Percentiles rank a stretch among this genome's conserved stretches.
phyloP scores from a whole-genome alignment of 2,797 vertebrate genomes.

The Microctenopoma stevenorrisi region DNA sequence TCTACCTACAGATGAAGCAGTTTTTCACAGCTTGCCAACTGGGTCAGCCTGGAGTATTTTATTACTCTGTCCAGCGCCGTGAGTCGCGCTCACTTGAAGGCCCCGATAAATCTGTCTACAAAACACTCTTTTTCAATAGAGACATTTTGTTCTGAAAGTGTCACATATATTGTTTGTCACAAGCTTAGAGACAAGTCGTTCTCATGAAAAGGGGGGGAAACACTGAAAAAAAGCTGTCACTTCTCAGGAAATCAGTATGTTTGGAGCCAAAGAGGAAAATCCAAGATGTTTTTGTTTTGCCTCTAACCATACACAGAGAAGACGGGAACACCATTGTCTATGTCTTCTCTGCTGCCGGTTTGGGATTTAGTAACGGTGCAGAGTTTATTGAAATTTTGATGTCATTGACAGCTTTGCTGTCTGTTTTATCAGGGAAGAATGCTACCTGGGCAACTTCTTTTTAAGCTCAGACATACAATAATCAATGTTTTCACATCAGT shows the following conservation, averaged over 20 bases:
- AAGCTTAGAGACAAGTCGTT: slow-evolving; percentile 34
- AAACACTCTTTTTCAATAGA: slow-evolving; percentile 44
- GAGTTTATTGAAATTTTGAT: slow-evolving; percentile 59
- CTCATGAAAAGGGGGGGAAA: slow-evolving; percentile 8
- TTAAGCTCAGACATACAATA: slow-evolving; percentile 40
- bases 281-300: slow-evolving; percentile 61
- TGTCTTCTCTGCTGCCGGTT: slow-evolving; percentile 32
- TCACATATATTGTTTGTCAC: slow-evolving; percentile 67
- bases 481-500: slow-evolving; percentile 58
- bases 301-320: slow-evolving; percentile 37
- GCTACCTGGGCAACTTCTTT: slow-evolving; percentile 51
- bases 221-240: slow-evolving; percentile 44
- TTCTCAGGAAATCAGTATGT: slow-evolving; percentile 58
- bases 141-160: slow-evolving; percentile 68
- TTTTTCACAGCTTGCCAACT: slow-evolving; percentile 60
- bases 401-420: slow-evolving; percentile 40
- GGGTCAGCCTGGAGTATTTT: slow-evolving; percentile 67
- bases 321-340: slow-evolving; percentile 18
- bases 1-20: slow-evolving; percentile 48
- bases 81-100: slow-evolving; percentile 51
- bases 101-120: slow-evolving; percentile 62
- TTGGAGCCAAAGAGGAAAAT: slow-evolving; percentile 50
- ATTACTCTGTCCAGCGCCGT: slow-evolving; percentile 63
- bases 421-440: slow-evolving; percentile 40
- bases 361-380: slow-evolving; percentile 36